Conservation (phyloP, 2,888 invertebrate genomes). For the Ichneumon xanthorius region DNA sequence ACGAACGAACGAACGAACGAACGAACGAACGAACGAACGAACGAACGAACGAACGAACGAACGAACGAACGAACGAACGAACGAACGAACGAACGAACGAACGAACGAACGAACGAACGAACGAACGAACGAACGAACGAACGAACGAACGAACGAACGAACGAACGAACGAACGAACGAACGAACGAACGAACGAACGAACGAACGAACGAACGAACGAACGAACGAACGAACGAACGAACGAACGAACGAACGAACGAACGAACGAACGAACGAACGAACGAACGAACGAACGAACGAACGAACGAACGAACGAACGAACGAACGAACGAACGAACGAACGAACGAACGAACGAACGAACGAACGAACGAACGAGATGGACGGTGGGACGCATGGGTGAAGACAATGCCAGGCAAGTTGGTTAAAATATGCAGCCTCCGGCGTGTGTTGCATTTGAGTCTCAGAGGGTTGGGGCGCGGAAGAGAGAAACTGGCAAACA, state of each 20-base stretch:
- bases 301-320: not conserved
- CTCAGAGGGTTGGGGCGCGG: slow-evolving; percentile 63
- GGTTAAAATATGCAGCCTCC: slow-evolving; percentile 80
- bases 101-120: not conserved
- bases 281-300: not conserved
- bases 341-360: not conserved
- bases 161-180: not conserved
- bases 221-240: not conserved
- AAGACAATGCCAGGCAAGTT: slow-evolving; percentile 78
- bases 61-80: not conserved
- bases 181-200: not conserved
- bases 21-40: not conserved
- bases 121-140: not conserved
- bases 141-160: not conserved
- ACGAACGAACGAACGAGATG: too few relatives aligned
- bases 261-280: not conserved
- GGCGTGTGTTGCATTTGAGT: slow-evolving; percentile 60
- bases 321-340: not conserved
- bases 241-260: not conserved
- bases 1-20: not conserved
- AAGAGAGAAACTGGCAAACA: slow-evolving; percentile 48
- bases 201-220: not conserved
- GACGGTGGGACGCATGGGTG: slow-evolving; percentile 48
- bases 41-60: not conserved
- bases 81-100: not conserved